phyloP scores from a whole-genome alignment of 2,797 vertebrate species.

The Protosalanx chinensis region DNA sequence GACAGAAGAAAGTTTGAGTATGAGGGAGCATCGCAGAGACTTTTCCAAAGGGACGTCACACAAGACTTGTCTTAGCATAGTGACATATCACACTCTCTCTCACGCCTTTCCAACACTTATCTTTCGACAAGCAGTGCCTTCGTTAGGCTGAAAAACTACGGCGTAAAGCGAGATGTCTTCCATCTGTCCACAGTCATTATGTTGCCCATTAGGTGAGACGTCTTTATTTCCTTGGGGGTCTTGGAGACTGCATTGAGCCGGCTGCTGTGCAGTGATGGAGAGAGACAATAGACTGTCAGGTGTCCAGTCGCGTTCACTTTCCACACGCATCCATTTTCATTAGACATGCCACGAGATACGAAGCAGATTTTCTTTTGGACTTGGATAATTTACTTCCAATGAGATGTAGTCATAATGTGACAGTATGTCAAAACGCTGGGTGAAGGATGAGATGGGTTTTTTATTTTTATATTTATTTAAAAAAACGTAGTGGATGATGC shows the following conservation, averaged over 20 bases:
- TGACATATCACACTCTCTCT: conserved; percentile 3
- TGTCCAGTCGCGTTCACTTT: conserved; percentile 53
- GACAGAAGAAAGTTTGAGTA: neutral
- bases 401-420: conserved; percentile 42
- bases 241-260: conserved; percentile 44
- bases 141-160: conserved; percentile 42
- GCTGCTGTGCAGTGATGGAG: conserved; percentile 53
- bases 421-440: conserved; percentile 19
- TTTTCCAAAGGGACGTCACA: neutral
- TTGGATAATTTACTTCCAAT: conserved; percentile 56
- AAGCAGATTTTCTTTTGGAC: conserved; percentile 49
- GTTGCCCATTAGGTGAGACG: conserved; percentile 55
- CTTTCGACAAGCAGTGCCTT: conserved; percentile 51
- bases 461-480: conserved; percentile 30
- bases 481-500: conserved; percentile 26
- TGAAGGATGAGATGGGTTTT: conserved; percentile 30
- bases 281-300: conserved; percentile 64
- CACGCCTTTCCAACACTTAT: conserved; percentile 28
- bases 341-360: conserved; percentile 56
- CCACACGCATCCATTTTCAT: conserved; percentile 69
- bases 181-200: conserved; percentile 67
- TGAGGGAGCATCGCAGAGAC: neutral
- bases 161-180: conserved; percentile 54
- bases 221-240: conserved; percentile 66
- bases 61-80: neutral